Evolutionary conservation across 2,888 invertebrate genomes (phyloP).

Genomic region (Ochlodes sylvanus): DNA sequence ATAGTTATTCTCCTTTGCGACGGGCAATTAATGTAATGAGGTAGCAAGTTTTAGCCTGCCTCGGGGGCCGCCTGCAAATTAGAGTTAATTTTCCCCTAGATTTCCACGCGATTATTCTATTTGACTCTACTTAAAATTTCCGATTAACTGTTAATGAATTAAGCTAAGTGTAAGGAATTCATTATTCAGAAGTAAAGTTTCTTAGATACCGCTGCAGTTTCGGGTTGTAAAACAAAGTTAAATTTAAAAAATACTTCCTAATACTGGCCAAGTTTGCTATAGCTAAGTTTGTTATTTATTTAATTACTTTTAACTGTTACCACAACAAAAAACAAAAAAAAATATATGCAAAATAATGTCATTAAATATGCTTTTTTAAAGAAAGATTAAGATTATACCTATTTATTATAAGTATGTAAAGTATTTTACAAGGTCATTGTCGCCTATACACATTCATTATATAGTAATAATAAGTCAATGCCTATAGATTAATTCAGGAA

Average conservation of each 20-base stretch:
- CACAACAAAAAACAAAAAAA: too few species aligned
- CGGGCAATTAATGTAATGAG: constrained; percentile 76
- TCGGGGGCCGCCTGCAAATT: constrained; percentile 52
- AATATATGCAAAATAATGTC: too few species aligned
- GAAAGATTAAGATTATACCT: too few species aligned
- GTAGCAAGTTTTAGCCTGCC: constrained; percentile 65
- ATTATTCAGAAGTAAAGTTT: not conserved
- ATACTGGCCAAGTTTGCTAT: too few species aligned
- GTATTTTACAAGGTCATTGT: too few species aligned
- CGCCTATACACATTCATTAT: too few species aligned
- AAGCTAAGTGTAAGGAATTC: constrained; percentile 5
- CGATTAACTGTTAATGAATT: constrained; percentile 34
- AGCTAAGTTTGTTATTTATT: too few species aligned
- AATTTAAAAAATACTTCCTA: not conserved
- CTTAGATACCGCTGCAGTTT: not conserved
- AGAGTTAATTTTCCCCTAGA: constrained; percentile 57
- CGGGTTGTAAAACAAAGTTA: not conserved
- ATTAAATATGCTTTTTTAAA: too few species aligned
- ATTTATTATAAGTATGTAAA: too few species aligned
- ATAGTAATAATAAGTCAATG: too few species aligned
- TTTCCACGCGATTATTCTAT: constrained; percentile 53
- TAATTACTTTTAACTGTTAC: too few species aligned
- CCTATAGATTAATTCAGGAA: too few species aligned
- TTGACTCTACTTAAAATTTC: constrained; percentile 41
- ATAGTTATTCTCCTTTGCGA: constrained; percentile 74